Evolutionary conservation across 2,888 invertebrate genomes (phyloP).

Genomic region (Callyntrura sp.): DNA sequence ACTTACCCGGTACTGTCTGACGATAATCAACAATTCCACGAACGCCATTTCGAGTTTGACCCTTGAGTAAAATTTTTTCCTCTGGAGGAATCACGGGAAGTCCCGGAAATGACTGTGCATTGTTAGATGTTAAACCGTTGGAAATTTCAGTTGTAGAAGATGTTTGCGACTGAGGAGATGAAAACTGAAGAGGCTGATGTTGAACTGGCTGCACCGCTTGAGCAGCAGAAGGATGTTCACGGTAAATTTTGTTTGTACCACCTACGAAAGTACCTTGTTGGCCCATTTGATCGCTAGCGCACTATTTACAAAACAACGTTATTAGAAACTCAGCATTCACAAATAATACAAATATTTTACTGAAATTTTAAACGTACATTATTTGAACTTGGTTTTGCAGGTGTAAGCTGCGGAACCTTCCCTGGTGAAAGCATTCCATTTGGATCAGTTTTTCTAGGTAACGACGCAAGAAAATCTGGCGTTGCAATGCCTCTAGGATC

Average conservation of each 20-base stretch:
- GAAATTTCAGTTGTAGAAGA: conserved; percentile 22
- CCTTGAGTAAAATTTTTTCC: conserved; percentile 71
- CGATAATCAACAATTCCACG: conserved; percentile 65
- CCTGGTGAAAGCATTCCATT: conserved; percentile 68
- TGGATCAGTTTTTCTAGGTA: conserved; percentile 78
- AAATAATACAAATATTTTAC: too few relatives aligned
- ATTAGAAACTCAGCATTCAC: too few relatives aligned
- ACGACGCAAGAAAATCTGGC: conserved; percentile 81
- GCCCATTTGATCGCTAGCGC: conserved; percentile 53
- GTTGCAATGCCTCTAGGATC: conserved; percentile 83
- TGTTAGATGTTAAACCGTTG: not conserved
- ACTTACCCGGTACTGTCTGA: conserved; percentile 77
- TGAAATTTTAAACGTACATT: conserved; percentile 50
- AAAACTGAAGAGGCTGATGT: conserved; percentile 58
- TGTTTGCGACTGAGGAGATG: conserved; percentile 39
- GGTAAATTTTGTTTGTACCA: conserved; percentile 69
- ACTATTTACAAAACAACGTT: too few relatives aligned
- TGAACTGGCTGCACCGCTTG: conserved; percentile 65
- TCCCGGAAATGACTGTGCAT: conserved; percentile 40
- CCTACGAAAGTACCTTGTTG: conserved; percentile 67
- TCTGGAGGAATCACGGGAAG: conserved; percentile 75
- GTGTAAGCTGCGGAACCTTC: conserved; percentile 60
- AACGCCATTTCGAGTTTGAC: conserved; percentile 64
- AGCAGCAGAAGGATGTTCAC: conserved; percentile 63
- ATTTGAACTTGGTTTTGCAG: conserved; percentile 70